Conservation (phyloP, 2,797 vertebrate species). For the Enteromius paludinosus region DNA sequence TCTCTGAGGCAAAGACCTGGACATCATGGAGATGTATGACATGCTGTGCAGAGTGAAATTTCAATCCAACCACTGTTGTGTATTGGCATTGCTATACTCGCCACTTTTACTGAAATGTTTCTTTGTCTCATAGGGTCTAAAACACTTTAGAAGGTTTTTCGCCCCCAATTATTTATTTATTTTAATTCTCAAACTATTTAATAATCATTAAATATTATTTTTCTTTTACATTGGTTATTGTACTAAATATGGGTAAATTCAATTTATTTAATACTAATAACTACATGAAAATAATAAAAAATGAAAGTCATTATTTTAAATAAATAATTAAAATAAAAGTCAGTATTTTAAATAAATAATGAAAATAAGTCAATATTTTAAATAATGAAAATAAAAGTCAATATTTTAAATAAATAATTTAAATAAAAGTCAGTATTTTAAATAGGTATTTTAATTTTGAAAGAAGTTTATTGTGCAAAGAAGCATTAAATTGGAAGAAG, state of each 20-base stretch:
- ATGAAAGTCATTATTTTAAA: neutral
- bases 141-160: too few relatives aligned
- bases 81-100: constrained; percentile 7
- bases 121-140: neutral
- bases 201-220: neutral
- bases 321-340: too few relatives aligned
- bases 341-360: neutral
- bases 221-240: neutral
- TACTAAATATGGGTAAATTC: neutral
- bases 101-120: neutral
- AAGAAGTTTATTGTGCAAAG: neutral
- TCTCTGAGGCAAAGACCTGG: constrained; percentile 8
- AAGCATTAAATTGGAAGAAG: too few relatives aligned
- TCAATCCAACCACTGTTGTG: constrained; percentile 2
- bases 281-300: too few relatives aligned
- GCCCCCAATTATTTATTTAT: too few relatives aligned
- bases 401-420: neutral
- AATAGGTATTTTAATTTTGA: too few relatives aligned
- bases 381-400: too few relatives aligned
- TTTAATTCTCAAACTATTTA: neutral
- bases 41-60: neutral
- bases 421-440: neutral
- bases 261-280: neutral
- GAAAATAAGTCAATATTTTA: neutral
- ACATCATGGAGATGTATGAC: neutral